phyloP scores from a whole-genome alignment of 2,113 vertebrate species.

The Xiphophorus maculatus region DNA sequence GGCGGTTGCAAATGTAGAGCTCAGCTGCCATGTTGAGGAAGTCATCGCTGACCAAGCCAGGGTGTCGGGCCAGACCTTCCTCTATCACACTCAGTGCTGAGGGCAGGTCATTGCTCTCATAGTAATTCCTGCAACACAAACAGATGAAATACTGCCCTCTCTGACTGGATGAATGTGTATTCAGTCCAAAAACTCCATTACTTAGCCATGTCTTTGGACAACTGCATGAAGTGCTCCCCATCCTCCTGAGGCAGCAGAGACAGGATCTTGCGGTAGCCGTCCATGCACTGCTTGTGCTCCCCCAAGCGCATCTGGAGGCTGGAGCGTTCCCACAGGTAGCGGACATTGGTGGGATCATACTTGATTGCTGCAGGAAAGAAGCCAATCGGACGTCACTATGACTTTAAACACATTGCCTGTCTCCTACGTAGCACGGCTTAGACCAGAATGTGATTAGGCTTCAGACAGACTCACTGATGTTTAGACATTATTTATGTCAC shows the following conservation, averaged over 20 bases:
- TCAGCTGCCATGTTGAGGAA: slow-evolving; percentile 94
- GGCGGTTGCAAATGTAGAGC: slow-evolving; percentile 89
- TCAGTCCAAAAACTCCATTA: slow-evolving; percentile 52
- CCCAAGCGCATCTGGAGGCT: slow-evolving; percentile 94
- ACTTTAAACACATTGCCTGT: not conserved
- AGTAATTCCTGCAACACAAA: slow-evolving; percentile 86
- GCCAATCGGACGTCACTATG: no score
- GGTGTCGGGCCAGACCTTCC: slow-evolving; percentile 89
- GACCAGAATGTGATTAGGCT: no score
- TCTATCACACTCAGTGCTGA: slow-evolving; percentile 92
- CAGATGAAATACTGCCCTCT: not conserved
- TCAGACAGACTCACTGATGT: no score
- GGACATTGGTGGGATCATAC: slow-evolving; percentile 91
- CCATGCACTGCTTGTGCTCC: slow-evolving; percentile 96
- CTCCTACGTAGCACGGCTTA: not conserved
- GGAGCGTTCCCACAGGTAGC: slow-evolving; percentile 95
- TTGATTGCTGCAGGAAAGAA: slow-evolving; percentile 84
- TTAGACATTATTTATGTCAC: no score
- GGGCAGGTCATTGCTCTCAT: slow-evolving; percentile 89
- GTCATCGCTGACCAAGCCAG: slow-evolving; percentile 89
- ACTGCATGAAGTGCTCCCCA: slow-evolving; percentile 95
- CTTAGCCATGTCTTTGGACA: slow-evolving; percentile 98
- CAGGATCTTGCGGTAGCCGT: slow-evolving; percentile 93
- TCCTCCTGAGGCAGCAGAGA: slow-evolving; percentile 90
- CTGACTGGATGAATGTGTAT: not conserved